Conservation (phyloP, 1,140 invertebrate species). For the Bombus superbus region DNA sequence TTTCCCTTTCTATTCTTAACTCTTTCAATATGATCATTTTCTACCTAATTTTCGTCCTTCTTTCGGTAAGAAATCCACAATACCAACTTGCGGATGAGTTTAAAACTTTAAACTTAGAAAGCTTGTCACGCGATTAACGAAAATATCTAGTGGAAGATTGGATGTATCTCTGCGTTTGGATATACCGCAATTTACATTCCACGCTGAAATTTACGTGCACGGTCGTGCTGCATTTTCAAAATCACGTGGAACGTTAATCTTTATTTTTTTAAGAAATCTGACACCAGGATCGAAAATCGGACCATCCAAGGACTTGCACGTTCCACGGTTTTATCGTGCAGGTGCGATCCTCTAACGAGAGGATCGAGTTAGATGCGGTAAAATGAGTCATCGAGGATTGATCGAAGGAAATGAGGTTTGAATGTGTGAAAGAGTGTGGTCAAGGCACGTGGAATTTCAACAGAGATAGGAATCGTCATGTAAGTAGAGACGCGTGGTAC, state of each 20-base stretch:
- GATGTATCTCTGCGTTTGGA: no score
- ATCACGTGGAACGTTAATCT: not conserved
- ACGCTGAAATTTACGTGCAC: no score
- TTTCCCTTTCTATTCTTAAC: no score
- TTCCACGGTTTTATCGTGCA: slow-evolving; percentile 2
- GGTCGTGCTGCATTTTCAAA: not conserved
- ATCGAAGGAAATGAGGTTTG: slow-evolving; percentile 35
- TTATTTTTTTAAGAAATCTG: slow-evolving; percentile 6
- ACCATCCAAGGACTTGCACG: not conserved
- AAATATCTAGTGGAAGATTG: no score
- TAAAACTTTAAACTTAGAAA: no score
- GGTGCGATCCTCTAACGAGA: slow-evolving; percentile 9
- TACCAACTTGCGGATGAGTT: no score
- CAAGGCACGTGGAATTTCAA: slow-evolving; percentile 12
- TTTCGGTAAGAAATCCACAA: no score
- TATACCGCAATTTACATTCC: no score
- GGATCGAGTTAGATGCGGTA: slow-evolving; percentile 11
- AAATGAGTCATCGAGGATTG: slow-evolving; percentile 38
- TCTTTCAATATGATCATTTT: no score
- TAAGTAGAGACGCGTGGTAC: not conserved
- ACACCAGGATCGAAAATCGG: not conserved
- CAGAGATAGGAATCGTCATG: slow-evolving; percentile 1
- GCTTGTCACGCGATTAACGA: no score
- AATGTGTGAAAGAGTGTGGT: slow-evolving; percentile 5
- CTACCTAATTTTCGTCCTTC: no score